phyloP scores from a whole-genome alignment of 2,113 vertebrate genomes.

The Electrona antarctica region DNA sequence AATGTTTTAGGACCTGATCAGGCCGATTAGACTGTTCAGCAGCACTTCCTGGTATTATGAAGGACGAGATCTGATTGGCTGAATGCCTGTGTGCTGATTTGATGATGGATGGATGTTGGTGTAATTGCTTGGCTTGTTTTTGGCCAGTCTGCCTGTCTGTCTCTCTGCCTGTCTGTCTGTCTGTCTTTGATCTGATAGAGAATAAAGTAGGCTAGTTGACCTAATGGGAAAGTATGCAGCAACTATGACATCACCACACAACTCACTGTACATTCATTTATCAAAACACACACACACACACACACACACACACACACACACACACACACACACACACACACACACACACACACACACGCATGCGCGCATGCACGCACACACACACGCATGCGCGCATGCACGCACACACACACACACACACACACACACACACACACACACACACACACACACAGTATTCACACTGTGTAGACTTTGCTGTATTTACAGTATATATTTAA shows the following conservation, averaged over 20 bases:
- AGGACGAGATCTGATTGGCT: not conserved
- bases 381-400: no score
- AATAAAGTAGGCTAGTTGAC: no score
- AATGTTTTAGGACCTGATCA: conserved; percentile 9
- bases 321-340: no score
- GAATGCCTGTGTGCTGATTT: not conserved
- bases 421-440: no score
- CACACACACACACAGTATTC: no score
- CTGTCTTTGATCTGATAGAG: not conserved
- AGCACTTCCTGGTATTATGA: conserved; percentile 59
- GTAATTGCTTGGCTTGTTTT: not conserved
- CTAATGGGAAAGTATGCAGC: no score
- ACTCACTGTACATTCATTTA: not conserved
- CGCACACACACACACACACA: no score
- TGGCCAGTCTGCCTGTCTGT: not conserved
- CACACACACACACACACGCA: no score
- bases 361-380: no score
- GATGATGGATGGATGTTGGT: conserved; percentile 1
- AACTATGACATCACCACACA: no score
- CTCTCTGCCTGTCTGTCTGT: not conserved
- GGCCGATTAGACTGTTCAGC: conserved; percentile 36
- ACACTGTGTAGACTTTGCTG: no score
- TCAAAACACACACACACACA: conserved; percentile 15
- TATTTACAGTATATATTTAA: no score
- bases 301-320: not conserved